Evolutionary conservation across 2,797 vertebrate species (phyloP), one percentile per base, ranked within the genome.

Genomic region (Discoglossus pictus): DNA sequence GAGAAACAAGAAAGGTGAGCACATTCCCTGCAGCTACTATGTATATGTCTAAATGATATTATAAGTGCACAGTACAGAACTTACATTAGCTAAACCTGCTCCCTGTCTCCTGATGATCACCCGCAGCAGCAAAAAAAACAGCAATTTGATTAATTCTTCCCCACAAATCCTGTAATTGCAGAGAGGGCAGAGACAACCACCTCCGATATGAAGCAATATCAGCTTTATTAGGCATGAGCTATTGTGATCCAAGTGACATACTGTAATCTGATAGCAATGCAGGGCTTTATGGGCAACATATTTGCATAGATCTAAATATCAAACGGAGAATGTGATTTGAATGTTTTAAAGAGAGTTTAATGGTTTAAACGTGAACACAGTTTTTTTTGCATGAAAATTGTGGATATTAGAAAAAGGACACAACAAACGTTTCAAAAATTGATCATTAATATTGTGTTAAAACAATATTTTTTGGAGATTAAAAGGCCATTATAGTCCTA

Each of bases 21-120:
- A 47, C 43, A 71, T 58, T 65, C 53, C 68, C 61, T 51, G 38
- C 61, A 65, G 68, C 44, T 51, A 65, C 68, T 58, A 71, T 71
- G 58, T 71, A 64, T 52, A 58, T 61, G 48, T 40, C 46, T 52
- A 71, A 71, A 71, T 70, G 67, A 62, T 63, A 70, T 71, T 71
- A 65, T 61, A 71, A 65, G 35, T n/a, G n/a, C n/a, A n/a, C n/a
- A n/a, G n/a, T 46, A 53, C 53, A 64, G 61, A 71, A 71, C 68
- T 71, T 71, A 59, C 53, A 71, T 65, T 71, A 71, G 68, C 61
- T 52, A 64, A 71, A 65, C 25, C 20, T 52, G 50, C 53, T 38
- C 53, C 31, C 12, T 36, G 46, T 25, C 46, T 71, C 27, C 25
- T 59, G 44, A 71, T 71, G 68, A 71, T 59, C 61, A 64, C 53